Evolutionary conservation across 2,888 invertebrate species (phyloP).

Genomic region (Aradus depressus): DNA sequence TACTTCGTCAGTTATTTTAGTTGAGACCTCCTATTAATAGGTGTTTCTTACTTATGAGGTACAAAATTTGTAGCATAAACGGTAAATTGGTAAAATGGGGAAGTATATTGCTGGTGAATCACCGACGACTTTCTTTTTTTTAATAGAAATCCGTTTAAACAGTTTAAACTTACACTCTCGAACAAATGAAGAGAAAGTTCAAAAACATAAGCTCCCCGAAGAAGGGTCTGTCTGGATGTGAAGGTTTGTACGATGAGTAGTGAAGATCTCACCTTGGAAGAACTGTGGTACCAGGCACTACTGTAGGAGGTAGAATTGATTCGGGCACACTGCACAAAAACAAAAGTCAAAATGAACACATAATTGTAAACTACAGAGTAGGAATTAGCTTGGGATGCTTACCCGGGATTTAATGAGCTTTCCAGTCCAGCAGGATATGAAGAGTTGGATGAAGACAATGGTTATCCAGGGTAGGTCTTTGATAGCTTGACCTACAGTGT

Average conservation of each 20-base stretch:
- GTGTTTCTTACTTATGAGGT: no score
- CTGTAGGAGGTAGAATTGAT: conserved; percentile 1
- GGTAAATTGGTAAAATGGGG: no score
- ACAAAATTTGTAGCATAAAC: no score
- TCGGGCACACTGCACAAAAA: no score
- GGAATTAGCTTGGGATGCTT: background rate
- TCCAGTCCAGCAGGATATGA: conserved; percentile 12
- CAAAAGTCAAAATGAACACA: background rate
- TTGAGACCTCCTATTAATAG: no score
- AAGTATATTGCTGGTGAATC: no score
- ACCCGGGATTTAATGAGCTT: conserved; percentile 8
- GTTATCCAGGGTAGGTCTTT: conserved; percentile 10
- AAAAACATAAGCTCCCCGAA: conserved; percentile 1
- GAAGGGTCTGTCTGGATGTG: background rate
- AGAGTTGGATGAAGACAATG: conserved; percentile 5
- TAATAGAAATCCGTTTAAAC: background rate
- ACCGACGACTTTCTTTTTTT: background rate
- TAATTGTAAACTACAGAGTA: background rate
- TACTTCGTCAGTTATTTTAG: no score
- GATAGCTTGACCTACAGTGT: conserved; percentile 9
- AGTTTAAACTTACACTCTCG: background rate
- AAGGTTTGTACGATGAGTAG: conserved; percentile 5
- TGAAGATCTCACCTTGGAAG: background rate
- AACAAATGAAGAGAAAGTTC: background rate
- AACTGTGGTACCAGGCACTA: background rate